Evolutionary conservation across 2,113 vertebrate genomes (phyloP).

Genomic region (Calonectris borealis): DNA sequence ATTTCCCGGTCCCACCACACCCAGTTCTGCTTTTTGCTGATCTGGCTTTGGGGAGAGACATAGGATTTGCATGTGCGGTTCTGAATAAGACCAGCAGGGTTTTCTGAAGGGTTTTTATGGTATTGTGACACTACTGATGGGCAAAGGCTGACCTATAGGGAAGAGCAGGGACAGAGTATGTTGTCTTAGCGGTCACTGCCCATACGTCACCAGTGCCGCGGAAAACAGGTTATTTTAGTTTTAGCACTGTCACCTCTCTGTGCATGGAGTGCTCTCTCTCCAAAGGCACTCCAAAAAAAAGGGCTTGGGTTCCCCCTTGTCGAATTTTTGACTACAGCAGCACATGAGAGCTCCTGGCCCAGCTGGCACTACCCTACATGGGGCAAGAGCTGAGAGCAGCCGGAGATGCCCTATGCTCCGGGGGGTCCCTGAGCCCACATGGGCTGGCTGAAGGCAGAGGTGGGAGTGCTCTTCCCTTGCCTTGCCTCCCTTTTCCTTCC

Average conservation of each 20-base stretch:
- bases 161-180: not conserved
- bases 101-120: not conserved
- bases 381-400: not conserved
- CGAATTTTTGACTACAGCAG: not conserved
- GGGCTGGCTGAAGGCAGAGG: not conserved
- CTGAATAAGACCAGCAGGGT: not conserved
- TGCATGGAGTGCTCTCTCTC: not conserved
- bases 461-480: not conserved
- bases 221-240: not conserved
- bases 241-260: not conserved
- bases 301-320: not conserved
- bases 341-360: fast-evolving
- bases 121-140: not conserved
- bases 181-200: not conserved
- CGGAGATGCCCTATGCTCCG: not conserved
- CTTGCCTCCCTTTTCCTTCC: not conserved
- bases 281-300: not conserved
- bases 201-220: not conserved
- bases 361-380: fast-evolving
- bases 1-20: not conserved
- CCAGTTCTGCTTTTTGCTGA: not conserved
- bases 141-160: not conserved
- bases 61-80: fast-evolving
- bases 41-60: not conserved
- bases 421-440: not conserved